phyloP scores from a whole-genome alignment of 23 tunicate species.

The Corella eumyota region DNA sequence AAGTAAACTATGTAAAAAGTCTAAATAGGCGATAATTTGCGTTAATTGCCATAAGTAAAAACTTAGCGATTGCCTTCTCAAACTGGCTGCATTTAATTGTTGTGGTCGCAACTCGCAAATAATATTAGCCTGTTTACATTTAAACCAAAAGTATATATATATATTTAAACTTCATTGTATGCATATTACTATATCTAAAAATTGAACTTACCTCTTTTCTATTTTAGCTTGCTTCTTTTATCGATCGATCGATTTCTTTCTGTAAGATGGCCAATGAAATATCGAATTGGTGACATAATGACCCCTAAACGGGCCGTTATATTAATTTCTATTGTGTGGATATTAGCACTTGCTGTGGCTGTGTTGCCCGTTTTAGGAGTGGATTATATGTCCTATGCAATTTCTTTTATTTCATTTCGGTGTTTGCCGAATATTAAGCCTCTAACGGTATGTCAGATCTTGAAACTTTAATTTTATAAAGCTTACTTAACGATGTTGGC shows the following conservation, averaged over 20 bases:
- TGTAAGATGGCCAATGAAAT: conserved; percentile 72
- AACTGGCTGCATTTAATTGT: too few species aligned
- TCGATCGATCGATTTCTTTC: conserved; percentile 74
- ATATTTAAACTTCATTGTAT: too few species aligned
- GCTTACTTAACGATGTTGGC: too few species aligned
- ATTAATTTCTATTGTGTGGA: conserved; percentile 30
- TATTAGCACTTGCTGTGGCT: conserved; percentile 38
- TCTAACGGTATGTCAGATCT: conserved; percentile 41
- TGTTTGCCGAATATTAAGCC: conserved; percentile 53
- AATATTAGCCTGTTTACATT: too few species aligned
- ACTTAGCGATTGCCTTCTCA: too few species aligned
- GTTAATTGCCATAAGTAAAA: too few species aligned
- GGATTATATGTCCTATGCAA: conserved; percentile 25
- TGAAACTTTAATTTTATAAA: background rate
- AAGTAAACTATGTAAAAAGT: too few species aligned
- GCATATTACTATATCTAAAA: too few species aligned
- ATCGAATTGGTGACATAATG: conserved; percentile 84
- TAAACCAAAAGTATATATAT: too few species aligned
- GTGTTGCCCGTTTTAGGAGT: conserved; percentile 28
- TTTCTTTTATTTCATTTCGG: conserved; percentile 32
- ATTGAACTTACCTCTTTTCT: too few species aligned
- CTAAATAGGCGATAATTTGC: too few species aligned
- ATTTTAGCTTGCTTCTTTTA: conserved; percentile 58
- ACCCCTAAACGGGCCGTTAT: conserved; percentile 30
- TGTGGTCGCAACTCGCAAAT: too few species aligned